Percentiles rank a stretch among this genome's conserved stretches.
Conservation (phyloP, 2,113 vertebrate genomes). For the Xiphophorus maculatus region DNA sequence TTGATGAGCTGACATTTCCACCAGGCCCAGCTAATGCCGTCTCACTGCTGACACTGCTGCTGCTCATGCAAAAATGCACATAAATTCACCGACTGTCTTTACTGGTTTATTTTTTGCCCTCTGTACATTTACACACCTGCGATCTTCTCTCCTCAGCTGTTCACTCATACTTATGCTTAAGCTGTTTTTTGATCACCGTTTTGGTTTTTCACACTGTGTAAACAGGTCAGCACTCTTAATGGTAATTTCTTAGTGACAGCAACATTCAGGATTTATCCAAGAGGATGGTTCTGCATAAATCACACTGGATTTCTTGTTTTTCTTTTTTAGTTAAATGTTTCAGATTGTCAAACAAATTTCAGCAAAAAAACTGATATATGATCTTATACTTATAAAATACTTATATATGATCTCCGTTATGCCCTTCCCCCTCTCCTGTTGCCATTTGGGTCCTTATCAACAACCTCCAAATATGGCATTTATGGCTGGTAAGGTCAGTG, state of each 20-base stretch:
- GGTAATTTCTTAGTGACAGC: background rate
- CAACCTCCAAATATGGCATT: too few species aligned
- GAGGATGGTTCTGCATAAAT: background rate
- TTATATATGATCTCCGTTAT: too few species aligned
- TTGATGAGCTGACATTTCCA: slow-evolving; percentile 54
- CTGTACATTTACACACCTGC: slow-evolving; percentile 19
- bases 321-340: background rate
- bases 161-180: background rate
- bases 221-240: background rate
- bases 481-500: too few species aligned
- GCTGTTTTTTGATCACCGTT: background rate
- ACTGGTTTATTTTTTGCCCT: slow-evolving; percentile 10
- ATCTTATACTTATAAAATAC: too few species aligned
- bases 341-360: background rate
- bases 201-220: background rate
- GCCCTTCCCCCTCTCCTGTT: too few species aligned
- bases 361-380: too few species aligned
- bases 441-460: too few species aligned
- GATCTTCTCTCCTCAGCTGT: background rate
- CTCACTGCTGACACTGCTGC: slow-evolving; percentile 55
- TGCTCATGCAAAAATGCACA: slow-evolving; percentile 7
- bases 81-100: slow-evolving; percentile 6
- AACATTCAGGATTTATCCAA: background rate
- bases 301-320: background rate
- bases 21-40: slow-evolving; percentile 32